Evolutionary conservation across 2,113 vertebrate genomes (phyloP).

Genomic region (Colossoma macropomum): DNA sequence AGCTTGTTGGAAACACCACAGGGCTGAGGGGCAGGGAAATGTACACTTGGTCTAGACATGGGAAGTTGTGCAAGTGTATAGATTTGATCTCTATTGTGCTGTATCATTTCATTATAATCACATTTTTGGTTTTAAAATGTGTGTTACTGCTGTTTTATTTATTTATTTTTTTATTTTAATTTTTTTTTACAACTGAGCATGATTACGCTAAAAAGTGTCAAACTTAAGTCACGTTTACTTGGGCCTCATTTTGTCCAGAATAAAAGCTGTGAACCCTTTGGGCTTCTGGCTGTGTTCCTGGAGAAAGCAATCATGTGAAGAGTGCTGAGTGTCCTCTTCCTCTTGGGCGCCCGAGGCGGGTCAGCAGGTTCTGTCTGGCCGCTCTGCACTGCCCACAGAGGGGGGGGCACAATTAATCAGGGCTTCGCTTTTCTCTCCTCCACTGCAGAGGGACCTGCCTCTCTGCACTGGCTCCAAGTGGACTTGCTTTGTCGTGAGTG

Average conservation of each 20-base stretch:
- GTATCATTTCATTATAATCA: too few relatives aligned
- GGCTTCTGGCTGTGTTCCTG: conserved; percentile 34
- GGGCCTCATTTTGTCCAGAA: neutral
- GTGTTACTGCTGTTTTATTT: too few relatives aligned
- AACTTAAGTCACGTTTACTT: neutral
- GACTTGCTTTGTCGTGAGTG: neutral
- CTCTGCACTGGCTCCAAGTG: neutral
- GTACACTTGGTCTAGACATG: too few relatives aligned
- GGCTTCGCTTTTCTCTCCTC: conserved; percentile 1
- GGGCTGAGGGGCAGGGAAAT: neutral
- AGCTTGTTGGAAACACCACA: neutral
- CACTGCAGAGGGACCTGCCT: conserved; percentile 7
- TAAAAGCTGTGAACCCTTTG: conserved; percentile 13
- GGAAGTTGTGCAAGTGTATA: too few relatives aligned
- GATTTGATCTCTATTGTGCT: too few relatives aligned
- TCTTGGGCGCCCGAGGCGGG: neutral
- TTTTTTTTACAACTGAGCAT: too few relatives aligned
- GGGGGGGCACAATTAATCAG: conserved; percentile 15
- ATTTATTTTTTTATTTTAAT: too few relatives aligned
- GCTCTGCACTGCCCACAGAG: neutral
- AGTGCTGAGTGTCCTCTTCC: conserved; percentile 45
- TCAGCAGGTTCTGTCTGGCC: conserved; percentile 45
- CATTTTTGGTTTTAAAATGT: too few relatives aligned
- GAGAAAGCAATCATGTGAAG: conserved; percentile 28
- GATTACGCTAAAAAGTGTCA: neutral